Evolutionary conservation across 2,113 vertebrate species (phyloP).

Genomic region (Syrmaticus mikado): DNA sequence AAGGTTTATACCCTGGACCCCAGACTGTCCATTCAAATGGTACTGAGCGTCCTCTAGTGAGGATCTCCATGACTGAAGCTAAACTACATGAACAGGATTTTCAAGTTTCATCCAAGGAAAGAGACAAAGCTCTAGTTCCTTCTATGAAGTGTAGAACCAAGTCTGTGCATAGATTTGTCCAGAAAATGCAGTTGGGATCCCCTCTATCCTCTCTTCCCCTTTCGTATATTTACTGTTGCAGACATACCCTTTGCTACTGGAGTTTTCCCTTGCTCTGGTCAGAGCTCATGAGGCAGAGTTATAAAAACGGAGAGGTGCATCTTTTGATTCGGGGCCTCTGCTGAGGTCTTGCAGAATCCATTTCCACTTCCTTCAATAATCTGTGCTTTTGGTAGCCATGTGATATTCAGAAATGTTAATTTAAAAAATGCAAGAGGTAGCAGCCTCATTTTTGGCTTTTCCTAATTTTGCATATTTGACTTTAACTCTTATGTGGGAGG

Average conservation of each 20-base stretch:
- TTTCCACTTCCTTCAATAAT: background rate
- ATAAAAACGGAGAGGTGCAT: background rate
- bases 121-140: background rate
- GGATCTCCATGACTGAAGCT: background rate
- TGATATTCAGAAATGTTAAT: conserved; percentile 18
- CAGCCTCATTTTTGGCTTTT: conserved; percentile 38
- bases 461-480: conserved; percentile 7
- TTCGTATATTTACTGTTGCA: background rate
- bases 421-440: background rate
- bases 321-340: background rate
- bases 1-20: background rate
- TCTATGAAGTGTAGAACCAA: background rate
- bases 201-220: background rate
- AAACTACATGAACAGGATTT: background rate
- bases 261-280: background rate
- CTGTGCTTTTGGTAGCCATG: conserved; percentile 5
- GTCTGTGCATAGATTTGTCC: background rate
- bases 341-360: background rate
- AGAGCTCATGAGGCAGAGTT: background rate
- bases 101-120: background rate
- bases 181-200: background rate
- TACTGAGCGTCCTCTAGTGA: background rate
- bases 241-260: background rate
- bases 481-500: background rate
- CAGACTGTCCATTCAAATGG: background rate